These are phyloP conservation scores for Macaria notata DNA, from an alignment of 2,888 invertebrate genomes.

Conservation along the genomic window DNA sequence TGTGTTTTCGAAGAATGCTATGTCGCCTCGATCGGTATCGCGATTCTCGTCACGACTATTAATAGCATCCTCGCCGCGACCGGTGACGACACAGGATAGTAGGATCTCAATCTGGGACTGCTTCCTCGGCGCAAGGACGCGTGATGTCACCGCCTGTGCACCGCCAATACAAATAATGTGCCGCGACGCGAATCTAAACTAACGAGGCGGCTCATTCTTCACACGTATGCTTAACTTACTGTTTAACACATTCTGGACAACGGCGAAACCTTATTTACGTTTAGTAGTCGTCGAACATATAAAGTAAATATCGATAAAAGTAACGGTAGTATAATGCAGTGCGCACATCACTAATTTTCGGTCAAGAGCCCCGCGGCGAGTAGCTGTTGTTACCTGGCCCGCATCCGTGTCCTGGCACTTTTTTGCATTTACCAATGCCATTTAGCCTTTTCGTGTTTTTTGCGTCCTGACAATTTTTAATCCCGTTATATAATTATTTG, in stretches of 20 bases:
- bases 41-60: constrained; percentile 54
- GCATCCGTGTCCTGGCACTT: constrained; percentile 21
- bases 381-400: constrained; percentile 26
- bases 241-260: constrained; percentile 47
- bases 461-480: background rate
- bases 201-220: constrained; percentile 49
- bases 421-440: background rate
- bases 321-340: constrained; percentile 37
- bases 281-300: constrained; percentile 28
- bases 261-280: constrained; percentile 34
- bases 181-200: constrained; percentile 41
- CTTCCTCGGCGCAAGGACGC: constrained; percentile 73
- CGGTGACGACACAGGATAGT: constrained; percentile 74
- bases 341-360: constrained; percentile 37
- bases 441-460: background rate
- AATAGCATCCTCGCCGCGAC: constrained; percentile 50
- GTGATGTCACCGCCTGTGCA: constrained; percentile 70
- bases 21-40: constrained; percentile 38
- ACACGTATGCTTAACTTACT: constrained; percentile 60
- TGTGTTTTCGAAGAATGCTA: constrained; percentile 25
- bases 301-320: constrained; percentile 37
- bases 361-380: constrained; percentile 31
- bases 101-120: constrained; percentile 69
- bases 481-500: too few species aligned
- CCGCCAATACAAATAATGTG: constrained; percentile 61